Conservation (phyloP, 2,888 invertebrate genomes). For the Abrostola triplasia region DNA sequence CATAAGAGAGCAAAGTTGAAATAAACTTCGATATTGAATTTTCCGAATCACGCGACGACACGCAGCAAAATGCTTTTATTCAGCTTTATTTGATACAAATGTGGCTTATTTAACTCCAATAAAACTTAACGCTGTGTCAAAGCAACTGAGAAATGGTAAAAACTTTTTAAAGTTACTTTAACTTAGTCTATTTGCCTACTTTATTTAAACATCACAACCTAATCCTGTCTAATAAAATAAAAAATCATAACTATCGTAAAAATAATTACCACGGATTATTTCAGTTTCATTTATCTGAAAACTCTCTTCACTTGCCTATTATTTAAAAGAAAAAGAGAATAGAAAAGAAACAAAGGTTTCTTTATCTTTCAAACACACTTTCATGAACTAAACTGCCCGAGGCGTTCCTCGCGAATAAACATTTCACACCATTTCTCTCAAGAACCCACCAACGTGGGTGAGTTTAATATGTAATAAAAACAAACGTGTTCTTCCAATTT, state of each 20-base stretch:
- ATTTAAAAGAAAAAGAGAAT: slow-evolving; percentile 15
- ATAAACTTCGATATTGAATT: slow-evolving; percentile 62
- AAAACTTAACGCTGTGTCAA: neutral
- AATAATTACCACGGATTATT: too few species aligned
- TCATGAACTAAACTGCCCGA: slow-evolving; percentile 36
- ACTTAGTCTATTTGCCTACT: too few species aligned
- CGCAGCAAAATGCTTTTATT: slow-evolving; percentile 47
- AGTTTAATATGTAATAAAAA: slow-evolving; percentile 27
- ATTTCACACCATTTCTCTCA: slow-evolving; percentile 30
- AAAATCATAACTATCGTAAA: too few species aligned
- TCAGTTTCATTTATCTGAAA: too few species aligned
- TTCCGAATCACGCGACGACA: slow-evolving; percentile 46
- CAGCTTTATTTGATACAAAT: slow-evolving; percentile 37
- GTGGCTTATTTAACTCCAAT: slow-evolving; percentile 16
- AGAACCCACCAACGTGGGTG: slow-evolving; percentile 15
- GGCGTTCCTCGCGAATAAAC: slow-evolving; percentile 44
- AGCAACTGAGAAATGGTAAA: neutral
- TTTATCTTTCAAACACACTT: slow-evolving; percentile 50
- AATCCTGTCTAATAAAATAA: too few species aligned
- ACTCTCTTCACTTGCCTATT: neutral
- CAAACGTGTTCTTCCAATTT: slow-evolving; percentile 23
- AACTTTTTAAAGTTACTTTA: neutral
- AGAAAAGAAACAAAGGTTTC: slow-evolving; percentile 34
- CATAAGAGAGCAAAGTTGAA: slow-evolving; percentile 46
- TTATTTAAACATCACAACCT: too few species aligned